Evolutionary conservation across 2,113 vertebrate species (phyloP).

Genomic region (Chiloscyllium plagiosum): DNA sequence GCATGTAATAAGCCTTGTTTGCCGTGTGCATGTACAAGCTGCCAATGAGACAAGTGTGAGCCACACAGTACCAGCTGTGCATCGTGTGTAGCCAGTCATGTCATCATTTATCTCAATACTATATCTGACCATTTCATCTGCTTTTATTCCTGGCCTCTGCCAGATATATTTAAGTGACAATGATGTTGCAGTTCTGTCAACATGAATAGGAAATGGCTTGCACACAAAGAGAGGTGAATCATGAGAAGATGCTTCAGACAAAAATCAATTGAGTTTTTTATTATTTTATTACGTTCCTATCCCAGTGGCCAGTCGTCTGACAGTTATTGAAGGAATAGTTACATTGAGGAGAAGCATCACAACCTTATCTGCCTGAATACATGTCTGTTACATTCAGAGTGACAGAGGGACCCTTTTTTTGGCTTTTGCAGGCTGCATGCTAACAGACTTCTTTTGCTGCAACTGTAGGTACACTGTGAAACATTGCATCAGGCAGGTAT

Average conservation of each 20-base stretch:
- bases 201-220: slow-evolving; percentile 56
- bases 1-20: neutral
- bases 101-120: slow-evolving; percentile 29
- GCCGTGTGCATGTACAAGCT: neutral
- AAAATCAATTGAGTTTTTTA: neutral
- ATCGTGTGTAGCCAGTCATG: slow-evolving; percentile 20
- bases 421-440: neutral
- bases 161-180: slow-evolving; percentile 57
- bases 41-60: neutral
- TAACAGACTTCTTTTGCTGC: neutral
- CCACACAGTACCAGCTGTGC: slow-evolving; percentile 9
- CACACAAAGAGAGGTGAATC: slow-evolving; percentile 50
- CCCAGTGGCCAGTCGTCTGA: neutral
- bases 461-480: neutral
- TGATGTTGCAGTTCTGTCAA: slow-evolving; percentile 60
- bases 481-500: neutral
- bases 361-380: neutral
- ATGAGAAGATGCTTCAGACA: neutral
- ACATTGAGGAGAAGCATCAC: neutral
- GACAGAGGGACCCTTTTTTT: neutral
- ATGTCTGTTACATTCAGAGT: neutral
- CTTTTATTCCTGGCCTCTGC: slow-evolving; percentile 39
- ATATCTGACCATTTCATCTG: slow-evolving; percentile 26
- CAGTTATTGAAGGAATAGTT: neutral
- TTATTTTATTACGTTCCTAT: slow-evolving; percentile 15